Percentiles rank a stretch among this genome's conserved stretches.
Evolutionary conservation across 2,113 vertebrate species (phyloP).

Genomic region (Nibea albiflora): DNA sequence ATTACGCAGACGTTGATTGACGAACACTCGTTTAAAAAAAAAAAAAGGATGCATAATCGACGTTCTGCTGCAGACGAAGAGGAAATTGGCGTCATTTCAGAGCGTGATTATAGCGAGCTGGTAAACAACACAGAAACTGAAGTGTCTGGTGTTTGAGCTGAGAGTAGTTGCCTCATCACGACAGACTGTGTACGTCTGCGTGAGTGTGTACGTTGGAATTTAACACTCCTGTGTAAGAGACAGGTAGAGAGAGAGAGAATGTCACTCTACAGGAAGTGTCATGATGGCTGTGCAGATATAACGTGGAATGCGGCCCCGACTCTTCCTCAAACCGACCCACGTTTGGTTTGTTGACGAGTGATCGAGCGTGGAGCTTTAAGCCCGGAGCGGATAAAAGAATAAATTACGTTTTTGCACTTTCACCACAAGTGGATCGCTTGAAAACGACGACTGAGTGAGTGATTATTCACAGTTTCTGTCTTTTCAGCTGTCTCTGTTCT

Average conservation of each 20-base stretch:
- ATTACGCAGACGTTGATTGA: neutral
- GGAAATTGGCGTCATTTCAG: neutral
- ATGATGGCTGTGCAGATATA: conserved; percentile 1
- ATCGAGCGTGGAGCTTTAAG: neutral
- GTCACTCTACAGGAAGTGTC: conserved; percentile 63
- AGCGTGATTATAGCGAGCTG: neutral
- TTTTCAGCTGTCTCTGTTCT: neutral
- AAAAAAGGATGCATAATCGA: neutral
- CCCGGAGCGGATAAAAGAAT: neutral
- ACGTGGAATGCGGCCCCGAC: conserved; percentile 50
- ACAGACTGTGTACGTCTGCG: neutral
- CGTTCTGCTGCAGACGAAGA: neutral
- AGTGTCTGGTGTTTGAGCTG: conserved; percentile 8
- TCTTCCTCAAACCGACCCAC: neutral
- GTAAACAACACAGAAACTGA: conserved; percentile 5
- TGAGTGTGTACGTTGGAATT: conserved; percentile 22
- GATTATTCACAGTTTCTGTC: neutral
- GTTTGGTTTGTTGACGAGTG: neutral
- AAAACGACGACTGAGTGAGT: neutral
- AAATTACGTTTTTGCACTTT: neutral
- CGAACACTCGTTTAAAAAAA: too few species aligned
- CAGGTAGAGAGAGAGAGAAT: conserved; percentile 56
- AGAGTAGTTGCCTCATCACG: conserved; percentile 13
- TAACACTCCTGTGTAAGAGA: conserved; percentile 15
- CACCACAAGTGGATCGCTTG: fast-evolving